Conservation (phyloP, 2,113 vertebrate species). For the Hippoglossus stenolepis region DNA sequence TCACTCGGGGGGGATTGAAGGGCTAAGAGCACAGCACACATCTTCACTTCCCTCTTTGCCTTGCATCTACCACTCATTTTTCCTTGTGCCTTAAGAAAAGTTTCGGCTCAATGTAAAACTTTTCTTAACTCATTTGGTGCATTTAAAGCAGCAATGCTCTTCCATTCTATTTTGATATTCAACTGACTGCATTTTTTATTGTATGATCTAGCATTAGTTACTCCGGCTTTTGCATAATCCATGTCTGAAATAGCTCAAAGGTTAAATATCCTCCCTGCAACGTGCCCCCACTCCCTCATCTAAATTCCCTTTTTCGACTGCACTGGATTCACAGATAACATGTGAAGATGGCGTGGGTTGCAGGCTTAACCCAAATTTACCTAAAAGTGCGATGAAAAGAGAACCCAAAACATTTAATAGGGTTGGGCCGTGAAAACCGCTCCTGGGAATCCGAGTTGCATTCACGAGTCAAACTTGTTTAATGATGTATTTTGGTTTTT, state of each 20-base stretch:
- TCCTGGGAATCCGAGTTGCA: conserved; percentile 39
- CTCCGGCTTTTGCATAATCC: conserved; percentile 39
- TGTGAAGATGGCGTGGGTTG: conserved; percentile 6
- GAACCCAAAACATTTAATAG: conserved; percentile 45
- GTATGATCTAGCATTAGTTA: conserved; percentile 22
- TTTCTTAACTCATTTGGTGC: neutral
- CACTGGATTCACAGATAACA: conserved; percentile 25
- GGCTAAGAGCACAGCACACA: conserved; percentile 61
- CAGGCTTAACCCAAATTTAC: conserved; percentile 29
- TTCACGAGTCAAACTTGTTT: conserved; percentile 60
- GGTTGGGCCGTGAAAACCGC: conserved; percentile 22
- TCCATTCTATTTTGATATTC: conserved; percentile 8
- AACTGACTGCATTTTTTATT: conserved; percentile 19
- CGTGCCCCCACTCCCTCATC: conserved; percentile 15
- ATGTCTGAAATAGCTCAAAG: conserved; percentile 33
- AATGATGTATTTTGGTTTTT: conserved; percentile 61
- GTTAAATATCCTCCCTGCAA: conserved; percentile 29
- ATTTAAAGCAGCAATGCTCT: conserved; percentile 6
- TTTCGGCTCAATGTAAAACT: conserved; percentile 19
- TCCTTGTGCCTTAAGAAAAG: conserved; percentile 15
- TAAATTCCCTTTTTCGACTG: neutral
- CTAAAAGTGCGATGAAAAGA: conserved; percentile 56
- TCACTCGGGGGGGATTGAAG: conserved; percentile 62
- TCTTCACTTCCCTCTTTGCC: conserved; percentile 43
- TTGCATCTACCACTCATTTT: conserved; percentile 40